Evolutionary conservation across 2,888 invertebrate species (phyloP).

Genomic region (Bruchidius siliquastri): DNA sequence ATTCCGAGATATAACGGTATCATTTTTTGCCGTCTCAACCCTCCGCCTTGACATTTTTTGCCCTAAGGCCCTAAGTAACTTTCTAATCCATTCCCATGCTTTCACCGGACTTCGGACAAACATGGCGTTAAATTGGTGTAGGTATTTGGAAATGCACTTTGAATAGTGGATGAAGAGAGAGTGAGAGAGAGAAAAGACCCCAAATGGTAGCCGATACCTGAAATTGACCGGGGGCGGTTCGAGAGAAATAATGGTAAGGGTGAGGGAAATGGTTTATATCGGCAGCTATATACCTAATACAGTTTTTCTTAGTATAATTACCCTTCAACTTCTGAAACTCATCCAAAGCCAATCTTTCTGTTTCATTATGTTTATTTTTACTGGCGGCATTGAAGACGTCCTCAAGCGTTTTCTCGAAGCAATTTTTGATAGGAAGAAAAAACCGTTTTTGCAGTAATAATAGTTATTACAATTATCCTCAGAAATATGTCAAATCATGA

Average conservation of each 20-base stretch:
- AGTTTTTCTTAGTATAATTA: too few relatives aligned
- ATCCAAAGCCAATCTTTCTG: too few relatives aligned
- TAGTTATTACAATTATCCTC: too few relatives aligned
- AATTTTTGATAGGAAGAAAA: too few relatives aligned
- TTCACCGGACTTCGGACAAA: not conserved
- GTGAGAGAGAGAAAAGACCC: not conserved
- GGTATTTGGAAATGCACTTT: not conserved
- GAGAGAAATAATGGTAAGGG: not conserved
- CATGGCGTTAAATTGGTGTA: not conserved
- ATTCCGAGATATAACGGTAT: not conserved
- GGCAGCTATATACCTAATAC: too few relatives aligned
- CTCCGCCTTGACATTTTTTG: not conserved
- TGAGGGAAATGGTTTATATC: not conserved
- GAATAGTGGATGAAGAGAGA: not conserved
- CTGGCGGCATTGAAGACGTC: too few relatives aligned
- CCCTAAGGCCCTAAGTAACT: not conserved
- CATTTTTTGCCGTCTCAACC: not conserved
- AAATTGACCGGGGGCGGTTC: not conserved
- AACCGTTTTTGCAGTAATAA: too few relatives aligned
- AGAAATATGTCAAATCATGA: too few relatives aligned
- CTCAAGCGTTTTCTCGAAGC: too few relatives aligned
- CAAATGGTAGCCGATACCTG: not conserved
- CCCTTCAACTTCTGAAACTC: too few relatives aligned
- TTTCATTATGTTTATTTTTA: too few relatives aligned
- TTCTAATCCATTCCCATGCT: not conserved